Base-by-base conservation (phyloP, 2,888 invertebrate species). In the Tortricodes alternella region DNA sequence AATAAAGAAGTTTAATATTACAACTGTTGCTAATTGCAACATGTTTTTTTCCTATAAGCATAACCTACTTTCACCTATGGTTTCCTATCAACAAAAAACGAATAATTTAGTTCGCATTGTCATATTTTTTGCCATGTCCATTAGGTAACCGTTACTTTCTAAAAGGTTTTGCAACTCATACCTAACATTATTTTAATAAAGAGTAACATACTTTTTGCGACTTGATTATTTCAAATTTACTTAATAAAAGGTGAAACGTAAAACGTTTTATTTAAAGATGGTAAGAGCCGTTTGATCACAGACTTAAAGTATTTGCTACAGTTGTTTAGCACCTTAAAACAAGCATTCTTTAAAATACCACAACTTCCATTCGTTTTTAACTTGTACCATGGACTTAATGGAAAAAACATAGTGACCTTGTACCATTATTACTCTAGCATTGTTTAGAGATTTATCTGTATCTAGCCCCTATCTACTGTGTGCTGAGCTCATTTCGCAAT, bases 41-140 rank as follows among this genome's bases (percentile, higher is more conserved):
- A 29, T 4, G 29, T 29, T 1, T 34, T 34, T 32, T 34, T 15
- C 6, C 34, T n/a, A n/a, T n/a, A n/a, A 13, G 0, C 34, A 7
- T 43, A 8, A 49, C 55, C 55, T 43, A 55, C 55, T 55, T 55
- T 55, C 48, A 49, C 55, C 35, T 18, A 48, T 41, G 19, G 48
- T 8, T 11, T 19, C 43, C 1, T 35, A 16, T 29, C 27, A 7
- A n/a, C 21, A 16, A 44, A 44, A 48, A 55, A 55, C 32, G 11
- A 24, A 46, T 39, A 11, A 9, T 11, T 19, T n/a, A 11, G 37
- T 19, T 39, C 24, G 13, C 15, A 27, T 41, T 55, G 48, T 48
- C 24, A 52, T n/a, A 34, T 16, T 41, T 53, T 55, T 41, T 35
- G 24, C 41, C 27, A 38, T 38, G 4, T 23, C 1, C 23, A 29